phyloP scores from a whole-genome alignment of 2,113 vertebrate genomes.

The Gulo gulo region DNA sequence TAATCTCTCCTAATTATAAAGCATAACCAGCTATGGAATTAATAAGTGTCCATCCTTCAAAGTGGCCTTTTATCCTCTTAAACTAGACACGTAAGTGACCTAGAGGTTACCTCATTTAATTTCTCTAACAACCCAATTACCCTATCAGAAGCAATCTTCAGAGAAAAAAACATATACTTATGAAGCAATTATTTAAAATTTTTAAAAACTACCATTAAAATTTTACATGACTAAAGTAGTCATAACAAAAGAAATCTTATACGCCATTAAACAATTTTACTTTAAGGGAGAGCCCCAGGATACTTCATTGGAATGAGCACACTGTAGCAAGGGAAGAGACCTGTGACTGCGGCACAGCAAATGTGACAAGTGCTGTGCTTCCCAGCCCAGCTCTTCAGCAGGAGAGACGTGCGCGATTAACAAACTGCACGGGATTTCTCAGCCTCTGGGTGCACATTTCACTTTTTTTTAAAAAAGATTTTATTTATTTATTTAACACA shows the following conservation, averaged over 20 bases:
- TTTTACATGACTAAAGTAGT: slow-evolving; percentile 5
- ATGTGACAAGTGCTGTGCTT: background rate
- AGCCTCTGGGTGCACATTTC: background rate
- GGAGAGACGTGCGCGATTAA: background rate
- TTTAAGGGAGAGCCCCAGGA: background rate
- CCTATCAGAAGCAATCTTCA: background rate
- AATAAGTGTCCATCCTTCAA: background rate
- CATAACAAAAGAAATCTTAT: slow-evolving; percentile 12
- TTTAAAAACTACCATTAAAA: background rate
- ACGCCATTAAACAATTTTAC: slow-evolving; percentile 34
- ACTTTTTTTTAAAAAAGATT: no score
- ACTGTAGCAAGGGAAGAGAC: background rate
- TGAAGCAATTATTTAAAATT: slow-evolving; percentile 23
- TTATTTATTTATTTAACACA: no score
- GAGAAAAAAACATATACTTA: slow-evolving; percentile 45
- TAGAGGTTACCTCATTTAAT: slow-evolving; percentile 19
- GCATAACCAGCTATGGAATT: background rate
- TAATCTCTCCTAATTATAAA: background rate
- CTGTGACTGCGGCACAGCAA: fast-evolving
- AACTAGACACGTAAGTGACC: background rate
- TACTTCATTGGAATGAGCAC: background rate
- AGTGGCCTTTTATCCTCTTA: background rate
- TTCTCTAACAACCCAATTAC: background rate
- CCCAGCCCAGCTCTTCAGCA: background rate
- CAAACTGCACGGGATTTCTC: background rate